These are phyloP conservation scores for Agrilus mali DNA, from an alignment of 2,888 invertebrate genomes.

Conservation along the genomic window DNA sequence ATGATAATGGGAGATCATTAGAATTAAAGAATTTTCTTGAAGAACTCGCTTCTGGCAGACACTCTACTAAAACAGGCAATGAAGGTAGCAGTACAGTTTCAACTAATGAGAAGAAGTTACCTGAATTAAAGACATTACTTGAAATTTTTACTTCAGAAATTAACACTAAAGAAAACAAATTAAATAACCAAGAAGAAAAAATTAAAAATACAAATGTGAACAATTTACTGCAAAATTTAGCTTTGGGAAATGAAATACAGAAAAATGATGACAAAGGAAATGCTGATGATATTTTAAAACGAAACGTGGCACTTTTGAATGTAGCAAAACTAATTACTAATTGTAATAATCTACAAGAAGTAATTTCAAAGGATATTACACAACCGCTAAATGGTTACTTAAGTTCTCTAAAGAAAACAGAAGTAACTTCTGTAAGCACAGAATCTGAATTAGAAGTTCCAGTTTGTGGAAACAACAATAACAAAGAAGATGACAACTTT, in stretches of 20 bases:
- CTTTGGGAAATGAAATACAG: not conserved
- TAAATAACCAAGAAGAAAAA: constrained; percentile 4
- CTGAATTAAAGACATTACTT: not conserved
- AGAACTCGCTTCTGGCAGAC: too few species aligned
- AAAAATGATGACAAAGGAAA: not conserved
- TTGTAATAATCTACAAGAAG: constrained; percentile 3
- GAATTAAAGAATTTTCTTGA: too few species aligned
- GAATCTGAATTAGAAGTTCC: too few species aligned
- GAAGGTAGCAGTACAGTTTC: too few species aligned
- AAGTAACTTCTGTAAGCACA: too few species aligned
- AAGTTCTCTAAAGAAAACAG: not conserved
- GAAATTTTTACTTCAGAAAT: constrained; percentile 3
- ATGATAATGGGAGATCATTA: too few species aligned
- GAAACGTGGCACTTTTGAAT: constrained; percentile 20
- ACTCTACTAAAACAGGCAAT: too few species aligned
- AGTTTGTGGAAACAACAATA: too few species aligned
- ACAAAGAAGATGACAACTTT: too few species aligned
- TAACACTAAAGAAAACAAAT: not conserved
- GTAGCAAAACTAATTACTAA: constrained; percentile 18
- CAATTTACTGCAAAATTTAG: constrained; percentile 5
- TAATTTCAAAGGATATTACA: constrained; percentile 10
- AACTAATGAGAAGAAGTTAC: too few species aligned
- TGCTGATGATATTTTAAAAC: not conserved
- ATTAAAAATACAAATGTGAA: not conserved
- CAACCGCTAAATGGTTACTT: constrained; percentile 16